Conservation (phyloP, 2,888 invertebrate species). For the Eudemis profundana region DNA sequence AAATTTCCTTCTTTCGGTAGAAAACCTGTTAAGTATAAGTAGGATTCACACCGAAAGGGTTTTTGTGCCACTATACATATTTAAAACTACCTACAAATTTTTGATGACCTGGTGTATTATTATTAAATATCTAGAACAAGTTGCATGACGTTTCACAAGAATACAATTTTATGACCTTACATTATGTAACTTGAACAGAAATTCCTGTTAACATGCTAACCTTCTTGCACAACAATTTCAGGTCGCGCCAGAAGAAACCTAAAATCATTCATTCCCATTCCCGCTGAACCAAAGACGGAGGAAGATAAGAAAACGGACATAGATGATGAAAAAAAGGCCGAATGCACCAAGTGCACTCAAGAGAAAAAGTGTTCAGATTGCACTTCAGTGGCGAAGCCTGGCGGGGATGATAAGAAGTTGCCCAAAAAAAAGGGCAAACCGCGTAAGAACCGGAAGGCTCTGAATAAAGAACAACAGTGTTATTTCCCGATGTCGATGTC, state of each 20-base stretch:
- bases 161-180: not conserved
- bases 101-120: too few species aligned
- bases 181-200: not conserved
- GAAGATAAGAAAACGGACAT: conserved; percentile 67
- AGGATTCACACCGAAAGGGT: too few species aligned
- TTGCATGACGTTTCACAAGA: conserved; percentile 8
- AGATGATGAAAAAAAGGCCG: conserved; percentile 65
- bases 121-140: too few species aligned
- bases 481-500: conserved; percentile 95
- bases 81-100: too few species aligned
- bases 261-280: conserved; percentile 76
- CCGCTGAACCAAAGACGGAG: conserved; percentile 67
- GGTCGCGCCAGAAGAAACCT: conserved; percentile 78
- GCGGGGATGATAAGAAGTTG: conserved; percentile 69
- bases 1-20: too few species aligned
- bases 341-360: conserved; percentile 69
- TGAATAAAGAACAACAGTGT: conserved; percentile 71
- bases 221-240: conserved; percentile 56
- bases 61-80: too few species aligned
- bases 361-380: conserved; percentile 72
- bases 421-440: conserved; percentile 69
- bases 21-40: too few species aligned
- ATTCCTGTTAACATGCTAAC: not conserved
- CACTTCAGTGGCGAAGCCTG: conserved; percentile 59
- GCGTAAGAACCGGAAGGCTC: conserved; percentile 75